Conservation (phyloP, 2,888 invertebrate genomes). For the Mesochorus sp. region DNA sequence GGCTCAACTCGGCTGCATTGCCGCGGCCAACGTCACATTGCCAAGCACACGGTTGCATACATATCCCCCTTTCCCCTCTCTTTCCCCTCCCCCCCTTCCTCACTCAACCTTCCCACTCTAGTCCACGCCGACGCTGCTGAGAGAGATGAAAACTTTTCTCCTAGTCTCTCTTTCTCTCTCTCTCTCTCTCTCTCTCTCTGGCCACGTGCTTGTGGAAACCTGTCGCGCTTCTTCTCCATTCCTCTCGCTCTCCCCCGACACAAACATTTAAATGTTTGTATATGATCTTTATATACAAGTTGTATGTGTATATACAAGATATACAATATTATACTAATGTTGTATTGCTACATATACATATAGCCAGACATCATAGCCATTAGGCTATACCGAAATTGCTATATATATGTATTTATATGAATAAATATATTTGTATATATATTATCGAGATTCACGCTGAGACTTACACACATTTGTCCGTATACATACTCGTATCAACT, state of each 20-base stretch:
- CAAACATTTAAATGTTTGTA: slow-evolving; percentile 21
- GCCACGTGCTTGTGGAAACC: slow-evolving; percentile 72
- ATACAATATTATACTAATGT: too few species aligned
- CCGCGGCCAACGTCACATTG: slow-evolving; percentile 36
- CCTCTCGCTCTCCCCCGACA: slow-evolving; percentile 21
- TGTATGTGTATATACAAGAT: slow-evolving; percentile 18
- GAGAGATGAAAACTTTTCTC: slow-evolving; percentile 44
- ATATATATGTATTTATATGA: background rate
- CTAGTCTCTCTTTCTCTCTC: slow-evolving; percentile 62
- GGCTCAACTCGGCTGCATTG: slow-evolving; percentile 7
- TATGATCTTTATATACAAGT: background rate
- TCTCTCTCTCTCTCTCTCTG: too few species aligned
- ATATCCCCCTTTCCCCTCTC: background rate
- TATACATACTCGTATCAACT: slow-evolving; percentile 41
- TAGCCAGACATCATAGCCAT: too few species aligned
- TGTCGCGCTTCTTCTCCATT: slow-evolving; percentile 71
- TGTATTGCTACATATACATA: too few species aligned
- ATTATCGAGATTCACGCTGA: slow-evolving; percentile 8
- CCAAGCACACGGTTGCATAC: slow-evolving; percentile 23
- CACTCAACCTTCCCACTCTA: background rate
- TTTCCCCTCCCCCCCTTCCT: background rate
- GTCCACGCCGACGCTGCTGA: slow-evolving; percentile 32
- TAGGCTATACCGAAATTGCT: too few species aligned
- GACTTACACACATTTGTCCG: slow-evolving; percentile 16
- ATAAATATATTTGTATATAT: background rate